phyloP scores from a whole-genome alignment of 2,113 vertebrate species.

The Pteropus alecto region DNA sequence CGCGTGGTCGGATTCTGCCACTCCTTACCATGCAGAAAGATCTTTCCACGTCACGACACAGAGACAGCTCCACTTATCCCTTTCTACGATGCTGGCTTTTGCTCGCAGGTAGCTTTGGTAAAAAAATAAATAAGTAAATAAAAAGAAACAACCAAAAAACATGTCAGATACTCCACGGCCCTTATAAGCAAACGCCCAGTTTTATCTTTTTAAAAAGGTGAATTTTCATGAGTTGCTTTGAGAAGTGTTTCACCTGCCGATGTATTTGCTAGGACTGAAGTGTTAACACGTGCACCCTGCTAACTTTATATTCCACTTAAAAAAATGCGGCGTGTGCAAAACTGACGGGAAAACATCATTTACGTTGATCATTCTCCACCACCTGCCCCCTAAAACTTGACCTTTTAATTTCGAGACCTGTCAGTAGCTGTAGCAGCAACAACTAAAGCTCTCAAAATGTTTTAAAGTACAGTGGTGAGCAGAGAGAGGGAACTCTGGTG shows the following conservation, averaged over 20 bases:
- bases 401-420: neutral
- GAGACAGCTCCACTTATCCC: neutral
- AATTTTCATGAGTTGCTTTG: neutral
- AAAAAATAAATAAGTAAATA: neutral
- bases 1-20: no score
- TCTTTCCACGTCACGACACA: fast-evolving
- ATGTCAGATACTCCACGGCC: no score
- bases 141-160: no score
- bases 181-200: no score
- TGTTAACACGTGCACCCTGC: neutral
- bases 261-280: neutral
- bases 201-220: neutral
- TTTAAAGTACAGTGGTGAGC: neutral
- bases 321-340: neutral
- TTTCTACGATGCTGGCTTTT: neutral
- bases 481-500: neutral
- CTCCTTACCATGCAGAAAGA: neutral
- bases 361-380: neutral
- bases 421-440: neutral
- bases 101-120: neutral
- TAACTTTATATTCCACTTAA: neutral
- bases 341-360: neutral
- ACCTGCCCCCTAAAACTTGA: neutral
- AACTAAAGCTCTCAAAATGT: neutral
- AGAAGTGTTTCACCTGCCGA: neutral